phyloP scores from a whole-genome alignment of 2,797 vertebrate species.

The Silurus lanzhouensis region DNA sequence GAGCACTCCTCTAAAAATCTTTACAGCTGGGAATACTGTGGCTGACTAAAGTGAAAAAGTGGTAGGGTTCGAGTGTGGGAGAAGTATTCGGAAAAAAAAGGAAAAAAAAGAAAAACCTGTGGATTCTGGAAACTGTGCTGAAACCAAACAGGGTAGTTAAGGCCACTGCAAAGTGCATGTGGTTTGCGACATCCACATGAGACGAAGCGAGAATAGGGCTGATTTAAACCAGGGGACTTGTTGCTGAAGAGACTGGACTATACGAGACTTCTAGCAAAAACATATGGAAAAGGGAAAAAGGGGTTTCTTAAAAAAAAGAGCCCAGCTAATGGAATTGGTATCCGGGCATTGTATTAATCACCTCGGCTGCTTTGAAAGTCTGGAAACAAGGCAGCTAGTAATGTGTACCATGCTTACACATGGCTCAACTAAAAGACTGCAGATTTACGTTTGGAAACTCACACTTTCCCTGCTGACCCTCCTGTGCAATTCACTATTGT shows the following conservation, averaged over 20 bases:
- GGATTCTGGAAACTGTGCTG: slow-evolving; percentile 26
- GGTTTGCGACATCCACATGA: slow-evolving; percentile 65
- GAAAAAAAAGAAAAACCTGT: background rate
- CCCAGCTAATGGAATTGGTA: slow-evolving; percentile 21
- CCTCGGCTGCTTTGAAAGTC: slow-evolving; percentile 30
- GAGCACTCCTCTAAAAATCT: slow-evolving; percentile 63
- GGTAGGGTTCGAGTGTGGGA: slow-evolving; percentile 50
- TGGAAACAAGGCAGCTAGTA: background rate
- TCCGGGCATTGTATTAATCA: slow-evolving; percentile 43
- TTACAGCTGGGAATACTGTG: slow-evolving; percentile 61
- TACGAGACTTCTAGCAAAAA: slow-evolving; percentile 25
- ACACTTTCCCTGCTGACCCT: background rate
- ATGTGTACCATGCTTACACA: slow-evolving; percentile 24
- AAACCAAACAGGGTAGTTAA: slow-evolving; percentile 61
- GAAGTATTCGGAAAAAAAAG: background rate
- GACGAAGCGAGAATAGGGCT: slow-evolving; percentile 42
- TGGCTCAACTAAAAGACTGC: slow-evolving; percentile 8
- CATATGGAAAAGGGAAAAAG: slow-evolving; percentile 21
- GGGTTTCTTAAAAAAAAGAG: slow-evolving; percentile 44
- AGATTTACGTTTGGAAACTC: slow-evolving; percentile 11
- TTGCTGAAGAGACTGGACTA: slow-evolving; percentile 49
- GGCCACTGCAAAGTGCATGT: slow-evolving; percentile 62
- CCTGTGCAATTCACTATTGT: background rate
- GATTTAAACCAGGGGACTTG: slow-evolving; percentile 67
- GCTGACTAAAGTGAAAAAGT: slow-evolving; percentile 46